Evolutionary conservation across 2,888 invertebrate species (phyloP).

Genomic region (Phengaris arion): DNA sequence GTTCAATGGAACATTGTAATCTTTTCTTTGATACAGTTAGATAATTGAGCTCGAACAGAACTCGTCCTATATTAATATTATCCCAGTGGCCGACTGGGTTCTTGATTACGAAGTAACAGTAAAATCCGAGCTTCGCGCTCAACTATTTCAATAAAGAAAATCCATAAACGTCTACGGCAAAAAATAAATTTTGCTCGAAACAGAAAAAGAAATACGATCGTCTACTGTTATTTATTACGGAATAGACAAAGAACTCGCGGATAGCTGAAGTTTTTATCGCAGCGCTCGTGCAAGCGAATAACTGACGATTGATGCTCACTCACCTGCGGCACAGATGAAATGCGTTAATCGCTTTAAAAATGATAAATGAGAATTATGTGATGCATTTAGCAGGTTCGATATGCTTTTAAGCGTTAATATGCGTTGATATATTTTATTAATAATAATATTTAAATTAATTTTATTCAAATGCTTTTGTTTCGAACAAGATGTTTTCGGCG

Average conservation of each 20-base stretch:
- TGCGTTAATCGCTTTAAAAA: not conserved
- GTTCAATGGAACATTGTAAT: not conserved
- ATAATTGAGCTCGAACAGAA: constrained; percentile 4
- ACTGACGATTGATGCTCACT: constrained; percentile 1
- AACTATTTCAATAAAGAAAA: constrained; percentile 18
- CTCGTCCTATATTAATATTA: constrained; percentile 4
- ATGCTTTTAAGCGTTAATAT: not conserved
- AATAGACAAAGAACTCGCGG: constrained; percentile 15
- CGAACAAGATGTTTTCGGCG: too few relatives aligned
- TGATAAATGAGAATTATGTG: not conserved
- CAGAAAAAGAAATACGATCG: constrained; percentile 17
- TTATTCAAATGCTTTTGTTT: too few relatives aligned
- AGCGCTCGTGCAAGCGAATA: not conserved
- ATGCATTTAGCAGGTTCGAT: not conserved
- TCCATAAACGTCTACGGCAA: constrained; percentile 1
- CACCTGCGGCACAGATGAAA: not conserved
- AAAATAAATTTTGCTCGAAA: constrained; percentile 25
- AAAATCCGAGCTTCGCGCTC: constrained; percentile 6
- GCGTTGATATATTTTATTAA: not conserved
- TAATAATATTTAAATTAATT: too few relatives aligned
- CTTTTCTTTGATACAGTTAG: constrained; percentile 6
- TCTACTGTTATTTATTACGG: constrained; percentile 25
- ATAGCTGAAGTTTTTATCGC: not conserved
- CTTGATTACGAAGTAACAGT: constrained; percentile 7
- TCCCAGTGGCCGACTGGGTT: not conserved